These are phyloP conservation scores for Protaetia brevitarsis DNA, from an alignment of 1,140 invertebrate species.

Conservation along the genomic window DNA sequence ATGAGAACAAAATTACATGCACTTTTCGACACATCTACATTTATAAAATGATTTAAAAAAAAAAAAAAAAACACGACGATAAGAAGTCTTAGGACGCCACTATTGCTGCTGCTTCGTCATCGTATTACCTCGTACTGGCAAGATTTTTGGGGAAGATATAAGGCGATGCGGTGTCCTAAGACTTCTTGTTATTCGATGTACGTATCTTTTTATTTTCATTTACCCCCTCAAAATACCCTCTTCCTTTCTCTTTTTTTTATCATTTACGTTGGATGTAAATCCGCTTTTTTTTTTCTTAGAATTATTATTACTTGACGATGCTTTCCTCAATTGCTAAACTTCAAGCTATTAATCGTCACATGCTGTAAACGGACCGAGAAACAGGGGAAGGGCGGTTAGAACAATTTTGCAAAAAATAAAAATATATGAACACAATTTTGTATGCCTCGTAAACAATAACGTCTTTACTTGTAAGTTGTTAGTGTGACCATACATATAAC, in stretches of 20 bases:
- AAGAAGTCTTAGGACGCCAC: no score
- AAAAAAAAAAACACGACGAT: neutral
- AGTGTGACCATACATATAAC: constrained; percentile 40
- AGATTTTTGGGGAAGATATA: no score
- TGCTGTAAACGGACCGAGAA: constrained; percentile 45
- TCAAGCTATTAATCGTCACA: constrained; percentile 47
- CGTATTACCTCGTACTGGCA: no score
- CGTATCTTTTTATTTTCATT: neutral
- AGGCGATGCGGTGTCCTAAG: no score
- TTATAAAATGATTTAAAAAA: no score
- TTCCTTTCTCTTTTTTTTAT: neutral
- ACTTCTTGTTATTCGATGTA: neutral
- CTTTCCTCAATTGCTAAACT: constrained; percentile 49
- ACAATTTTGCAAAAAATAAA: constrained; percentile 32
- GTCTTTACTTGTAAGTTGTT: constrained; percentile 42
- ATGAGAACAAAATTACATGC: neutral
- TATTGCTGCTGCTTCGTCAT: no score
- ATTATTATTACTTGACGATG: constrained; percentile 38
- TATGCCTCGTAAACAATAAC: constrained; percentile 46
- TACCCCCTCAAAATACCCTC: neutral
- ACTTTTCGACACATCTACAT: neutral
- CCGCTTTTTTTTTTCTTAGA: no score
- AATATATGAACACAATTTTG: constrained; percentile 43
- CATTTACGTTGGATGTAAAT: neutral
- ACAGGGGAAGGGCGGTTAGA: constrained; percentile 45